Base-by-base conservation (phyloP, 2,888 invertebrate genomes). In the Leptura quadrifasciata region DNA sequence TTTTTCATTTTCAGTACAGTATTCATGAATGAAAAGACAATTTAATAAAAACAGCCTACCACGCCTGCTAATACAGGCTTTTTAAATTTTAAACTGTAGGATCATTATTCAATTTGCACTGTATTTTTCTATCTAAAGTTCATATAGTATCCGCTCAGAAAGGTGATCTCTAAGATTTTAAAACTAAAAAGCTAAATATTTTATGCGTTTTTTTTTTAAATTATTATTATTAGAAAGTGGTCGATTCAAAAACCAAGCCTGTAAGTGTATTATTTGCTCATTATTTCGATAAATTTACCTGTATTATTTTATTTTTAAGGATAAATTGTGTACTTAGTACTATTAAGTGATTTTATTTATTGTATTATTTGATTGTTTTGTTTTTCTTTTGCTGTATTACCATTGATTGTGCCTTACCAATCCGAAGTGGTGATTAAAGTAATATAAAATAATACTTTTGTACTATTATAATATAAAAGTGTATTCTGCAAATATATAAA, bases 391-490 rank as follows among this genome's bases (percentile, higher is more conserved):
- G 82, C 82, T 82, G 81, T 81, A 82, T 84, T 83, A 84, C 83
- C 84, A 81, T 82, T 84, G 79, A 82, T 82, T 83, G 85, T 85
- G 85, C 85, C 85, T 85, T 85, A 85, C 80, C 83, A 76, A 82
- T 79, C 82, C 78, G 76, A 83, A 81, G 80, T 82, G 83, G 83
- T 83, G 82, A 82, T 83, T 77, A 83, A 79, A 78, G 71, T 80
- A 79, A 80, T 80, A 83, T 82, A 79, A 79, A 82, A 83, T 82
- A 76, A 81, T 85, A 85, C 80, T 84, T 85, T 85, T 85, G 82
- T 85, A 85, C 84, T 80, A 81, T 79, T 83, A 78, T 77, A 78
- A 69, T 72, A 64, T 68, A 52, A 74, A 75, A 78, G 70, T 72
- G 75, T 78, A 71, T 74, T 78, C 76, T 68, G 78, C 78, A 78